Percentiles rank a stretch among this genome's conserved stretches.
phyloP scores from a whole-genome alignment of 2,113 vertebrate species.

The Corythoichthys haematopterus region DNA sequence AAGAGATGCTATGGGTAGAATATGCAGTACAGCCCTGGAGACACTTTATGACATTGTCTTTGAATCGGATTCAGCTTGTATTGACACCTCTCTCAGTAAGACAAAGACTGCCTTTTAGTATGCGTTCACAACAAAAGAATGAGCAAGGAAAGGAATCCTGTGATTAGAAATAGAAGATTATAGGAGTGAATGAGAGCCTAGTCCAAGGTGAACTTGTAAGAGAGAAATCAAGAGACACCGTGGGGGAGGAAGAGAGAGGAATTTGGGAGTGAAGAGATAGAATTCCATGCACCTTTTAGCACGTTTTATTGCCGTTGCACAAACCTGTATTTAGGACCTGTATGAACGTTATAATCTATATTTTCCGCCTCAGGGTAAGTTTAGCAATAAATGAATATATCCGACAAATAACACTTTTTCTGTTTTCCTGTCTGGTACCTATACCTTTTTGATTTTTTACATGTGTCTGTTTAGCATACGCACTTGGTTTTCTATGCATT shows the following conservation, averaged over 20 bases:
- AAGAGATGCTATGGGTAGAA: slow-evolving; percentile 22
- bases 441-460: slow-evolving; percentile 1
- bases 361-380: slow-evolving; percentile 34
- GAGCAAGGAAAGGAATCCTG: slow-evolving; percentile 19
- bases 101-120: slow-evolving; percentile 45
- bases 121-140: slow-evolving; percentile 17
- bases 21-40: slow-evolving; percentile 16
- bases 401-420: slow-evolving; percentile 21
- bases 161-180: slow-evolving; percentile 18
- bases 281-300: slow-evolving; percentile 52
- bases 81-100: slow-evolving; percentile 37
- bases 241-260: slow-evolving; percentile 14
- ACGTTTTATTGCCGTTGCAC: slow-evolving; percentile 45
- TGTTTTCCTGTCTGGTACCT: slow-evolving; percentile 10
- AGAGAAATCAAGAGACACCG: slow-evolving; percentile 28
- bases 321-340: slow-evolving; percentile 59
- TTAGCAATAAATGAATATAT: slow-evolving; percentile 52
- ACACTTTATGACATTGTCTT: slow-evolving; percentile 12
- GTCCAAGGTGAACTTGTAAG: slow-evolving; percentile 20
- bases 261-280: slow-evolving; percentile 35
- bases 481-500: not conserved
- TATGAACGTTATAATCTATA: slow-evolving; percentile 48
- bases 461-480: slow-evolving; percentile 2
- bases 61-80: slow-evolving; percentile 30
- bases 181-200: slow-evolving; percentile 48